A percentile compares a stretch with the other conserved stretches of the same genome.
Conservation (phyloP, 2,797 vertebrate species). For the Siniperca obscura region DNA sequence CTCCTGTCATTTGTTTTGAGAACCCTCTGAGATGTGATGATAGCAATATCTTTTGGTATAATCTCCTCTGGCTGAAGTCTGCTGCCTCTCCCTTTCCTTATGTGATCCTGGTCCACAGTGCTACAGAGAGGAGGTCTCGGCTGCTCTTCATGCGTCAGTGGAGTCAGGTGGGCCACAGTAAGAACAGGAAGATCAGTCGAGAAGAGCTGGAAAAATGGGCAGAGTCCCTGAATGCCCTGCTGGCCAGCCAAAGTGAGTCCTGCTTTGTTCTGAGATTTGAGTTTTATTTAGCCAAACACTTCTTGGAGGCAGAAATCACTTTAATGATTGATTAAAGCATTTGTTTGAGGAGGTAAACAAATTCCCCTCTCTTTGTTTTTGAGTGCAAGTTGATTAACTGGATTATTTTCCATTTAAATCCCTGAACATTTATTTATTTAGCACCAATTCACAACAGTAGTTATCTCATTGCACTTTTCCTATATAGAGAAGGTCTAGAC, state of each 20-base stretch:
- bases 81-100: background rate
- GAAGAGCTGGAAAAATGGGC: slow-evolving; percentile 85
- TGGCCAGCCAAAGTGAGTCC: slow-evolving; percentile 84
- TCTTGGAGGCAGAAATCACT: background rate
- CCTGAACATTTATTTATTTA: too few species aligned
- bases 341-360: background rate
- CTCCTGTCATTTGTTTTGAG: background rate
- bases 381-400: background rate
- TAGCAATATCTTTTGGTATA: background rate
- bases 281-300: background rate
- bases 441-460: too few species aligned
- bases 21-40: background rate
- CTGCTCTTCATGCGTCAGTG: slow-evolving; percentile 83
- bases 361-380: background rate
- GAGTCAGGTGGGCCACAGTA: slow-evolving; percentile 83
- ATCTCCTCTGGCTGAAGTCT: background rate
- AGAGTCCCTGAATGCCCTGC: slow-evolving; percentile 79
- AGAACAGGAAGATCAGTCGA: slow-evolving; percentile 70
- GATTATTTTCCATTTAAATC: background rate
- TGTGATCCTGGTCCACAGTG: slow-evolving; percentile 46
- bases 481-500: too few species aligned
- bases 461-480: too few species aligned
- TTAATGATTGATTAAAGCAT: background rate
- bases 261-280: background rate
- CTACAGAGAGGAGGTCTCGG: slow-evolving; percentile 78